Evolutionary conservation across 2,797 vertebrate species (phyloP).

Genomic region (Ispidina picta): DNA sequence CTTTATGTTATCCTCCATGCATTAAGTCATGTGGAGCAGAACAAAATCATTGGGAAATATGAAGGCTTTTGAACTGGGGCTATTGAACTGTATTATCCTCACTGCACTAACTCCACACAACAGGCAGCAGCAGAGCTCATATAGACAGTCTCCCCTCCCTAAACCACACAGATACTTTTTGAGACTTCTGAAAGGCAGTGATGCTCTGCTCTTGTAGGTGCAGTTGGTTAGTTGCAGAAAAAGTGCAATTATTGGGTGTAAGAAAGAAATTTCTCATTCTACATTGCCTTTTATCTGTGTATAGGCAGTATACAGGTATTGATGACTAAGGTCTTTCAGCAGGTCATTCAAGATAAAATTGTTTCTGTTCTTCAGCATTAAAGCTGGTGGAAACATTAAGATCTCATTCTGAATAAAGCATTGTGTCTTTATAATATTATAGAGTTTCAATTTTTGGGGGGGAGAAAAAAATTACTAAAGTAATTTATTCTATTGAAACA

Average conservation of each 20-base stretch:
- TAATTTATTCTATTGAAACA: neutral
- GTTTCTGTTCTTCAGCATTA: neutral
- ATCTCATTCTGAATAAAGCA: neutral
- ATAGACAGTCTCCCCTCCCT: neutral
- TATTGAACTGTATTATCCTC: neutral
- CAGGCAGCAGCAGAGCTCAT: neutral
- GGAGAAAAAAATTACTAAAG: neutral
- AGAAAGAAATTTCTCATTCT: neutral
- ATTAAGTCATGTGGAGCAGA: neutral
- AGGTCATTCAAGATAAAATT: neutral
- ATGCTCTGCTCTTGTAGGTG: neutral
- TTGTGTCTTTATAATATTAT: neutral
- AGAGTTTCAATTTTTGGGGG: neutral
- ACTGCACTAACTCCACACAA: neutral
- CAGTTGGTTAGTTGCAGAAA: neutral
- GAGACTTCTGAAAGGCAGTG: neutral
- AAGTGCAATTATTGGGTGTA: neutral
- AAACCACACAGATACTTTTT: neutral
- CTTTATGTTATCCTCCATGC: conserved; percentile 12
- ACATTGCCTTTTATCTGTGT: neutral
- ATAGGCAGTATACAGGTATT: neutral
- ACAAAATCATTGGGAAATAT: conserved; percentile 23
- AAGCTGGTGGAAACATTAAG: neutral
- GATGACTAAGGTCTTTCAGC: neutral
- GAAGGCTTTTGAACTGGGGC: conserved; percentile 31